Base-by-base conservation (phyloP, 2,113 vertebrate species). In the Pavo muticus region DNA sequence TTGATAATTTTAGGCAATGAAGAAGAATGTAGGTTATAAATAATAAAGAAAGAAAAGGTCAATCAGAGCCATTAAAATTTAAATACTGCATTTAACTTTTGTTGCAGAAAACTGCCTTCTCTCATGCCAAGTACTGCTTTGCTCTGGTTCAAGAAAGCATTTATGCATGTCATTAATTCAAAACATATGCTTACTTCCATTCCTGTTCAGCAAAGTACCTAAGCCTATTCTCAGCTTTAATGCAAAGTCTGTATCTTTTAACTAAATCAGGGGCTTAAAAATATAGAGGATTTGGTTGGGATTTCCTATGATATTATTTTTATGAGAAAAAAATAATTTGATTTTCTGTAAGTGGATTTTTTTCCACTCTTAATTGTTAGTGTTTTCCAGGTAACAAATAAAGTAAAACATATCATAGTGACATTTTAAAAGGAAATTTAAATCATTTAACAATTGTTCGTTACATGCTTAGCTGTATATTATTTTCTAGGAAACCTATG, bases 61-160 rank as follows among this genome's bases (percentile, higher is more conserved):
- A 94, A 48, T 80, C 50, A 63, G 40, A 87, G 11, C 11, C 45
- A 95, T 80, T 89, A 92, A 67, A 91, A 75, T 85, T 82, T 82
- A 84, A 93, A 81, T 32, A 4, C 30, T 74, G 13, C 42, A 60
- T 75, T 80, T 91, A 87, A 85, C 35, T 83, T 93, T 60, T 56
- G 71, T 56, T 75, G 27, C 35, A 92, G 63, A 95, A 93, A 93
- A 90, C 75, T 78, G 20, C n/a, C 88, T 83, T 92, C 40, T 84
- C 44, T 81, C 74, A 71, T 67, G 69, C 57, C 76, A 87, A 92
- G 25, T 68, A 52, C 57, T 94, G 84, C 42, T 87, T 97, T 87
- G 48, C 78, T 87, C 44, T 39, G n/a, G 37, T 87, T 95, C 72
- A 88, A 70, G 72, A 80, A 57, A 91, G 70, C 78, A 86, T 64